phyloP scores from a whole-genome alignment of 2,113 vertebrate genomes.

The Eonycteris spelaea region DNA sequence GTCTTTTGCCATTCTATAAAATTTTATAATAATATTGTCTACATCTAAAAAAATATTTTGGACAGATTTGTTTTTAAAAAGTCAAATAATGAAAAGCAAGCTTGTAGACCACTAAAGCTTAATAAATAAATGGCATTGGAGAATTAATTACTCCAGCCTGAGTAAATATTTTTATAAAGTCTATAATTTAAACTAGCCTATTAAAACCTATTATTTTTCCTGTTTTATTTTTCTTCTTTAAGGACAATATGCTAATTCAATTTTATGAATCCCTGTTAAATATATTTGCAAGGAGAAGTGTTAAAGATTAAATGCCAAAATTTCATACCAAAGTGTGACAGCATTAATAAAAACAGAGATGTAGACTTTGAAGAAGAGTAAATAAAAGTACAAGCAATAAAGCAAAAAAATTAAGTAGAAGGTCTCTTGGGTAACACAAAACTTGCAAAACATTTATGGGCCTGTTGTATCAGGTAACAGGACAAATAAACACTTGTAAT shows the following conservation, averaged over 20 bases:
- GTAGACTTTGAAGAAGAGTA: not conserved
- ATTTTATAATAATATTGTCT: not conserved
- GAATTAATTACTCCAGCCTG: not conserved
- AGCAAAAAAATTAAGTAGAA: not conserved
- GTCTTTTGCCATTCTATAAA: not conserved
- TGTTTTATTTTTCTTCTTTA: slow-evolving; percentile 21
- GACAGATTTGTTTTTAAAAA: not conserved
- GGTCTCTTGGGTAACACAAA: not conserved
- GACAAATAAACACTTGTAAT: slow-evolving; percentile 29
- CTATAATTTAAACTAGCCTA: not conserved
- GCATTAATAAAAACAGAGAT: slow-evolving; percentile 4
- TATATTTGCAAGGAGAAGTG: not conserved
- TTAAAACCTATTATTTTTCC: not conserved
- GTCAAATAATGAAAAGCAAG: not conserved
- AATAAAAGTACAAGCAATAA: not conserved
- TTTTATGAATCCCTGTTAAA: slow-evolving; percentile 43
- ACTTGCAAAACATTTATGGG: not conserved
- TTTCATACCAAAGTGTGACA: not conserved
- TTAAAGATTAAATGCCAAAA: not conserved
- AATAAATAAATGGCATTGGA: not conserved
- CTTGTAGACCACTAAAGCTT: not conserved
- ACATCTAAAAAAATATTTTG: not conserved
- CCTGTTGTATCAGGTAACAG: not conserved
- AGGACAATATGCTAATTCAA: not conserved
- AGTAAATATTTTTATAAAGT: not conserved